Conservation (phyloP, 2,888 invertebrate species). For the Podabrus alpinus region DNA sequence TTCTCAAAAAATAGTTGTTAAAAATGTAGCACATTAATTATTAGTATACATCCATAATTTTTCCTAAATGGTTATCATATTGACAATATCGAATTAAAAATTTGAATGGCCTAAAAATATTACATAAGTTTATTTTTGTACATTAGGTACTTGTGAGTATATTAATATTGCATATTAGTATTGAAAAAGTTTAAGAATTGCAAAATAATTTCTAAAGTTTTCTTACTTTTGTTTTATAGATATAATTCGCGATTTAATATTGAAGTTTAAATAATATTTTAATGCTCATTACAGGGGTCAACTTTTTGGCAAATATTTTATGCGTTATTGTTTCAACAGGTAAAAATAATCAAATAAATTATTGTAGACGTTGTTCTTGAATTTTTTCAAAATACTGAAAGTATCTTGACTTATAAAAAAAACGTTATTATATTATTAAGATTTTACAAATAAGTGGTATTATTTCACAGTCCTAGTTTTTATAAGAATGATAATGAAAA, state of each 20-base stretch:
- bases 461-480: neutral
- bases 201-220: neutral
- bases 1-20: neutral
- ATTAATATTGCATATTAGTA: neutral
- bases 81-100: conserved; percentile 27
- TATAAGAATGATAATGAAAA: too few relatives aligned
- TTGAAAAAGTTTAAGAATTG: neutral
- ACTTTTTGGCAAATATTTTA: neutral
- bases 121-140: conserved; percentile 28
- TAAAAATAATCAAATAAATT: neutral
- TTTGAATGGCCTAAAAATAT: conserved; percentile 29
- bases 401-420: neutral
- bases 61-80: conserved; percentile 10
- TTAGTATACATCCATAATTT: neutral
- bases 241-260: neutral
- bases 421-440: neutral
- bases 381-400: neutral
- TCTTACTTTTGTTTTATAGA: neutral
- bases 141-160: conserved; percentile 19
- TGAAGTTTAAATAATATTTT: neutral
- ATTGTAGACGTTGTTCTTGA: neutral
- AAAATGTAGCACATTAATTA: neutral
- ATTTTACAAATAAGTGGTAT: neutral
- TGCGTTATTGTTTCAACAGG: neutral
- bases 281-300: neutral